Evolutionary conservation across 2,888 invertebrate species (phyloP).

Genomic region (Ypsolopha sequella): DNA sequence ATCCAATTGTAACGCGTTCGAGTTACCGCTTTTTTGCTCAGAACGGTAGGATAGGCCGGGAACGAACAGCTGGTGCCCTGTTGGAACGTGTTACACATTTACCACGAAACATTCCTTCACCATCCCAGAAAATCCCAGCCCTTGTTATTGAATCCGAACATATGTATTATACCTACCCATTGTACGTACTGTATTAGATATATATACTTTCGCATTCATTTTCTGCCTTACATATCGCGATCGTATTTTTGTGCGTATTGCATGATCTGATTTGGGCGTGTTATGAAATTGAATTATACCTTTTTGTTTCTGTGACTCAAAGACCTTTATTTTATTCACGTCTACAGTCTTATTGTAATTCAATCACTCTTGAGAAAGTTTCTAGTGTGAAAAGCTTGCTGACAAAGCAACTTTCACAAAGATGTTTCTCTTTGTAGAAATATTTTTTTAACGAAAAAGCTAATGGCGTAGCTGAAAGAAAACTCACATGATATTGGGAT

Average conservation of each 20-base stretch:
- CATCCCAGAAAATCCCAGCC: background rate
- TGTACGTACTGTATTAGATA: background rate
- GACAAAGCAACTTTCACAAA: too few species aligned
- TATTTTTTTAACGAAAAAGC: background rate
- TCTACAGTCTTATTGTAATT: too few species aligned
- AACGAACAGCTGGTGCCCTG: slow-evolving; percentile 11
- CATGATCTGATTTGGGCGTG: too few species aligned
- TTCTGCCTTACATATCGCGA: background rate
- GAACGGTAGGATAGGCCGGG: slow-evolving; percentile 5
- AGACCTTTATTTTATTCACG: too few species aligned
- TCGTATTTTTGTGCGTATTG: too few species aligned
- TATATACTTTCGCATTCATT: background rate
- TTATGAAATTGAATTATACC: too few species aligned
- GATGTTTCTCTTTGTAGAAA: background rate
- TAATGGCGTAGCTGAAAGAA: background rate
- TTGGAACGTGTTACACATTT: background rate
- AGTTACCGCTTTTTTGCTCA: too few species aligned
- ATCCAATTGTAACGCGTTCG: too few species aligned
- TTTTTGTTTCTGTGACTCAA: too few species aligned
- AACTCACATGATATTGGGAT: background rate
- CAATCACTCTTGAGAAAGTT: too few species aligned
- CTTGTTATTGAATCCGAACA: background rate
- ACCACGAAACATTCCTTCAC: background rate
- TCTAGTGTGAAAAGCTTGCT: too few species aligned
- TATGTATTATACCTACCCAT: background rate